Evolutionary conservation across 2,888 invertebrate genomes (phyloP), one percentile per base, ranked within the genome.

Genomic region (Ligdia adustata): DNA sequence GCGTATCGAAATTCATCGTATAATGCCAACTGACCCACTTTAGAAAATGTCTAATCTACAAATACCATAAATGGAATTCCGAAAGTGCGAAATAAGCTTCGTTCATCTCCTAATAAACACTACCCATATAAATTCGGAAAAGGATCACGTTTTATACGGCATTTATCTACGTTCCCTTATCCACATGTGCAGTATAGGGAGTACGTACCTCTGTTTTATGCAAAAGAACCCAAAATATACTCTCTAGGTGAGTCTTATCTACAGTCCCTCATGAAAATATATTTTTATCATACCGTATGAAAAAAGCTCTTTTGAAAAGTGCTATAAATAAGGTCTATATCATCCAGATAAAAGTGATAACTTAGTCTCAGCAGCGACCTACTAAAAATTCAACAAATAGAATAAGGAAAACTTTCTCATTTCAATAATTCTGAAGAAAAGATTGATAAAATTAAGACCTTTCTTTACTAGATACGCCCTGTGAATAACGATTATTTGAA

Each of bases 111-210:
- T 55, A 56, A 60, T 64, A 62, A 60, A 60, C 59, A 56, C 51
- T 59, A 60, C 61, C 58, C 56, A 59, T 56, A 63, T 64, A 63
- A 60, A 60, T 64, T 64, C 47, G 44, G 54, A 60, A 61, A 61
- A 60, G 62, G 62, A 56, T 62, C 60, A 64, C 62, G 64, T 61
- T 57, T 51, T 57, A 51, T 62, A 50, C 48, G 56, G 58, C 57
- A 64, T 59, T 57, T 60, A 57, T 63, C 55, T 62, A 40, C 37
- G 34, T 28, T 47, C 29, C 52, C 48, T 52, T 52, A 55, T 55
- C 53, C 55, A 52, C 34, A n/a, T n/a, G n/a, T 51, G 56, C 38
- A 57, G 55, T 61, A 46, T 39, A 33, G 54, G 55, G 56, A n/a
- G n/a, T 57, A 52, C 58, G 43, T 41, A 57, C 50, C 47, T 57